These are phyloP conservation scores for Macrotis lagotis DNA, from an alignment of 2,113 vertebrate genomes.

Conservation along the genomic window DNA sequence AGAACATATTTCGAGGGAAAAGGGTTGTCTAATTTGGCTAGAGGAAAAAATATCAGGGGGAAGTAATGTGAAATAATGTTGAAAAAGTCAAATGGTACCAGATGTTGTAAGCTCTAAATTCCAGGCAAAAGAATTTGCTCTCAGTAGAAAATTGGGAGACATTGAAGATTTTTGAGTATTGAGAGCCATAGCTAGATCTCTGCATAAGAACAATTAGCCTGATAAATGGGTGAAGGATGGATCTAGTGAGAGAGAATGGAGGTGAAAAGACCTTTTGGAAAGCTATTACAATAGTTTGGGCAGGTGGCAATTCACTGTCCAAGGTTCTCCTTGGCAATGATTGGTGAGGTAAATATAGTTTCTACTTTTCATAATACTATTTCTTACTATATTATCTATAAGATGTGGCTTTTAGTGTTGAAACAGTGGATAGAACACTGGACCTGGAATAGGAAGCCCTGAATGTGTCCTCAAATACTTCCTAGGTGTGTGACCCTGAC, in stretches of 20 bases:
- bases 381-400: neutral
- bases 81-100: neutral
- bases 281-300: neutral
- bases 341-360: neutral
- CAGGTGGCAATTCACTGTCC: neutral
- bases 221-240: neutral
- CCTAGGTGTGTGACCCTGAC: neutral
- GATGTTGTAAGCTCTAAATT: neutral
- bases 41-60: neutral
- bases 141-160: neutral
- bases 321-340: neutral
- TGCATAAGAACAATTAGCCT: neutral
- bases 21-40: neutral
- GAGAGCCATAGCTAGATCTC: neutral
- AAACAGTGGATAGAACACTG: neutral
- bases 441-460: neutral
- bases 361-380: neutral
- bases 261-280: neutral
- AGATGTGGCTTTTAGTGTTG: no score
- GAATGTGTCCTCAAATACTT: neutral
- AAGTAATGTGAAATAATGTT: neutral
- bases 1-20: neutral
- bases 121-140: neutral
- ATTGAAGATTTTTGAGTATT: neutral
- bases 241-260: neutral